Evolutionary conservation across 2,888 invertebrate genomes (phyloP), one percentile per base, ranked within the genome.

Genomic region (Spicauda simplicius): DNA sequence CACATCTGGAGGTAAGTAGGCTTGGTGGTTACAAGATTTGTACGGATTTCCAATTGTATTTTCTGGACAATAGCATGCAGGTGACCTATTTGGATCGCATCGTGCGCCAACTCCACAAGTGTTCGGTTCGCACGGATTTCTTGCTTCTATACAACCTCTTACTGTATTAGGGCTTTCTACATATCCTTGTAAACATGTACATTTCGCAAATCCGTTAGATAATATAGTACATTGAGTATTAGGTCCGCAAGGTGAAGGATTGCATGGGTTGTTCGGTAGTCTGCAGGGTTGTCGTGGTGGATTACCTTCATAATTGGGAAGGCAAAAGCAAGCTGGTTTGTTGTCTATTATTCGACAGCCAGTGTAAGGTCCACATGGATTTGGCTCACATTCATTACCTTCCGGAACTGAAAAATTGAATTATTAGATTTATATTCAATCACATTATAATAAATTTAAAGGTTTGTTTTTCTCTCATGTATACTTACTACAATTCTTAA

Each of bases 81-180:
- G 97, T 72, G 94, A 94, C 77, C 96, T 95, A 69, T 95, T 95
- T 25, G 97, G 96, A 86, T 97, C 97, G 80, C 97, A 97, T 50
- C 96, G 92, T 54, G 97, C 97, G 56, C 96, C 96, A 25, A 89
- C 84, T 20, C 97, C 97, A 77, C 97, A 97, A 7, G 96, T 96
- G 79, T 96, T 97, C 1, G 97, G 97, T 78, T 97, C 96, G 77
- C 98, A 98, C 8, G 96, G 96, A 84, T 97, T 97, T 68, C 95
- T 93, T 70, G 96, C 95, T 82, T 97, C 96, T 7, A 97, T 91
- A 76, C 98, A 98, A 54, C 97, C 98, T 80, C 97, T 94, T 53
- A 98, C 96, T 0, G 98, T 98, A 79, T 98, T 97, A 0, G 97
- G 97, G 84, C 96, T 97, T 89, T 97, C 98, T 48, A 97, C 94